These are phyloP conservation scores for Microtus pennsylvanicus DNA, from an alignment of 2,113 vertebrate species.

Conservation along the genomic window DNA sequence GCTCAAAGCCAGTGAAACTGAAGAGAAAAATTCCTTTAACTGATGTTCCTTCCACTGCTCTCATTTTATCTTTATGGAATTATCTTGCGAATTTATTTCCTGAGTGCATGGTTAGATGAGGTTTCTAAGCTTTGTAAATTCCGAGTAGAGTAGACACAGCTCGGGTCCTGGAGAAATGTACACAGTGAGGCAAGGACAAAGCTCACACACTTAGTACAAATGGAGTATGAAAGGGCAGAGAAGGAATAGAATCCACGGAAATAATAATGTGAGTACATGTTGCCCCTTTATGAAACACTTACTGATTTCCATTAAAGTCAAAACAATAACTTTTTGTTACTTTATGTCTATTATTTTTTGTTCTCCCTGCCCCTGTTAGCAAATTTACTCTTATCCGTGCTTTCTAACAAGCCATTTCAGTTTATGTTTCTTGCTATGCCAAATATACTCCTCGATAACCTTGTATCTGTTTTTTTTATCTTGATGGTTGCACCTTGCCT, in stretches of 20 bases:
- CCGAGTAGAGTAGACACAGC: neutral
- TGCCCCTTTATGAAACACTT: neutral
- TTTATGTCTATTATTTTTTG: neutral
- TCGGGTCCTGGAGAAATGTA: neutral
- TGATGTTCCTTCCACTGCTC: neutral
- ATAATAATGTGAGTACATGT: neutral
- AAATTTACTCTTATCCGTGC: neutral
- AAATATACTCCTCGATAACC: neutral
- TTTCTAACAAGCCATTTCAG: neutral
- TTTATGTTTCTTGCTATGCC: neutral
- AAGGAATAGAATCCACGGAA: neutral
- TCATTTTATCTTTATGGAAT: neutral
- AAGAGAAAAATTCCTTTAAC: neutral
- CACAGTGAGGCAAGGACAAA: neutral
- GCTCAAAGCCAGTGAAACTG: neutral
- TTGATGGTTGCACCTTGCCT: neutral
- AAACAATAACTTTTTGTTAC: neutral
- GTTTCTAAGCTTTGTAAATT: neutral
- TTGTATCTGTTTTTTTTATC: neutral
- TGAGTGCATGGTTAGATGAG: neutral
- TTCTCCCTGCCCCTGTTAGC: neutral
- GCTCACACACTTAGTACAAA: neutral
- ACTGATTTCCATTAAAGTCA: neutral
- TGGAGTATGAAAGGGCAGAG: neutral
- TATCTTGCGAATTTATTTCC: neutral